A percentile compares a stretch with the other conserved stretches of the same genome.
Conservation (phyloP, 2,888 invertebrate species). For the Drosophila subsilvestris region DNA sequence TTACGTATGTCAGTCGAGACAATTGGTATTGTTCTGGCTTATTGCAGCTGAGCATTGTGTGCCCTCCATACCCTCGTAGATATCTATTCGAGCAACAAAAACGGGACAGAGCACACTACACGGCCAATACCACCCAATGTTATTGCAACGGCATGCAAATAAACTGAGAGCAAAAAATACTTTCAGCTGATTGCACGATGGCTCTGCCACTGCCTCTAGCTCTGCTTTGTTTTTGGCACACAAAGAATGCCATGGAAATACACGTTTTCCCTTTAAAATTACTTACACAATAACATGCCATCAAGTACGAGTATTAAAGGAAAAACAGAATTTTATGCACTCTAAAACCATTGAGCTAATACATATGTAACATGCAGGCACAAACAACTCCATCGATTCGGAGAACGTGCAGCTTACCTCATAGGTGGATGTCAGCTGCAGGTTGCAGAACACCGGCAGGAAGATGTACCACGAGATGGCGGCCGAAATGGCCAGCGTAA, state of each 20-base stretch:
- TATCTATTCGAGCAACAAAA: background rate
- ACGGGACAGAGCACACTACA: background rate
- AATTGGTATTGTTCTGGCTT: conserved; percentile 49
- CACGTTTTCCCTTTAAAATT: background rate
- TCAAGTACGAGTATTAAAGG: conserved; percentile 19
- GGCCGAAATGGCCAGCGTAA: conserved; percentile 83
- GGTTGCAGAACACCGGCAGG: conserved; percentile 89
- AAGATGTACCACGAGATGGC: conserved; percentile 87
- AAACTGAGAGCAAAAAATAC: conserved; percentile 18
- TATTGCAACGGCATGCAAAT: conserved; percentile 27
- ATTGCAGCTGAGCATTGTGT: conserved; percentile 37
- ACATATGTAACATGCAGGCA: conserved; percentile 34
- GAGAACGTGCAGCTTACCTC: conserved; percentile 85
- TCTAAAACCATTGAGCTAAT: conserved; percentile 27
- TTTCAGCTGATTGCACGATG: conserved; percentile 31
- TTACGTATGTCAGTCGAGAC: conserved; percentile 31
- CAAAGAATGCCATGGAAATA: background rate
- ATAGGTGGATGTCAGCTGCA: conserved; percentile 90
- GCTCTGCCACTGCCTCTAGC: background rate
- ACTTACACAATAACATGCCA: conserved; percentile 47
- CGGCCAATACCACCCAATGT: background rate
- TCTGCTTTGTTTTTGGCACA: background rate
- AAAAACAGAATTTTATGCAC: conserved; percentile 22
- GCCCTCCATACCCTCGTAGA: conserved; percentile 12
- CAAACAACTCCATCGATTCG: conserved; percentile 1